Conservation (phyloP, 2,113 vertebrate genomes). For the Cairina moschata region DNA sequence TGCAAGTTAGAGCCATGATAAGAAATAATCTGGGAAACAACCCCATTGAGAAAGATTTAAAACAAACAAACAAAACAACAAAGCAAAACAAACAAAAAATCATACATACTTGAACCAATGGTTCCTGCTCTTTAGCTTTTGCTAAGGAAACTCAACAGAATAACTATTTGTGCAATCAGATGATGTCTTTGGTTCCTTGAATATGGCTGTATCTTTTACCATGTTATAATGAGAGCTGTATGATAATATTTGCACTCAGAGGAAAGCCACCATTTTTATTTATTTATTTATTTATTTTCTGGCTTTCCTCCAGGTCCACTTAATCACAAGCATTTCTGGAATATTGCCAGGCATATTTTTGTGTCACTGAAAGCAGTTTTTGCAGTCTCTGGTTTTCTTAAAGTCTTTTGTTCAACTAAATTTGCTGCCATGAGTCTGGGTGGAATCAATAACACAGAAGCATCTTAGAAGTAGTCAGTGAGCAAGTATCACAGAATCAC, state of each 20-base stretch:
- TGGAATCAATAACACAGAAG: neutral
- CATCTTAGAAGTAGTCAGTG: neutral
- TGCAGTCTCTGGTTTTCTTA: neutral
- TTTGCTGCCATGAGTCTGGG: neutral
- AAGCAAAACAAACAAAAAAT: too few relatives aligned
- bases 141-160: neutral
- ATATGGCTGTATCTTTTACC: neutral
- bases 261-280: neutral
- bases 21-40: neutral
- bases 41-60: neutral
- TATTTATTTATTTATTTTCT: neutral
- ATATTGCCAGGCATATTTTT: neutral
- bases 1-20: neutral
- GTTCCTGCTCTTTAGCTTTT: neutral
- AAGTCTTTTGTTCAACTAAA: neutral
- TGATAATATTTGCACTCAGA: neutral
- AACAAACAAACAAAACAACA: too few relatives aligned
- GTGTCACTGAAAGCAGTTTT: neutral
- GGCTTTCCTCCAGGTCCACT: slow-evolving; percentile 9
- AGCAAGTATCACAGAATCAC: neutral
- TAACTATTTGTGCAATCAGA: neutral
- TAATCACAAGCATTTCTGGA: slow-evolving; percentile 1
- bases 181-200: neutral
- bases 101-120: neutral
- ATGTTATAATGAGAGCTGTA: neutral